phyloP scores from a whole-genome alignment of 2,797 vertebrate genomes.

The Phataginus tricuspis region DNA sequence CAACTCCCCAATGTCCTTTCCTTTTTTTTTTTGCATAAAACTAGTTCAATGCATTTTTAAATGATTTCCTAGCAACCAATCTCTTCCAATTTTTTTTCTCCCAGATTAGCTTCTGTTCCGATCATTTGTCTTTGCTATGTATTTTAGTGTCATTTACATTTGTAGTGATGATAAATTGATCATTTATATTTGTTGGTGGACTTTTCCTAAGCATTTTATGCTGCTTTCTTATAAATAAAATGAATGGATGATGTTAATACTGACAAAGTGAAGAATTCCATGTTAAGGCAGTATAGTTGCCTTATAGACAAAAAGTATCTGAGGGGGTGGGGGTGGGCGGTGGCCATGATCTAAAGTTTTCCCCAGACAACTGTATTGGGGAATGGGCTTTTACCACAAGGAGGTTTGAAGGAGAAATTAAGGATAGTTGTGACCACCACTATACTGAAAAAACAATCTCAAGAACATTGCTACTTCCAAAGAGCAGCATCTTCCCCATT shows the following conservation, averaged over 20 bases:
- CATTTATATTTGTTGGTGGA: background rate
- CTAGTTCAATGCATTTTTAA: background rate
- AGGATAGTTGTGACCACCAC: background rate
- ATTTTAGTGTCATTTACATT: background rate
- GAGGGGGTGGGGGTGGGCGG: background rate
- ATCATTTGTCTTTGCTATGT: background rate
- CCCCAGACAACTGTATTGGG: background rate
- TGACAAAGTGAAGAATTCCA: background rate
- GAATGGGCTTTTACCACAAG: background rate
- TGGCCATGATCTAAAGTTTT: background rate
- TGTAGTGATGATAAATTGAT: background rate
- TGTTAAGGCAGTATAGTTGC: background rate
- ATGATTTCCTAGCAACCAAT: background rate
- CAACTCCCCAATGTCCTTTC: background rate
- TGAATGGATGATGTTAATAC: background rate
- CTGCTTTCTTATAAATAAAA: background rate
- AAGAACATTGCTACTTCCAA: background rate
- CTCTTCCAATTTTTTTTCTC: background rate
- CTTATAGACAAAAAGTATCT: background rate
- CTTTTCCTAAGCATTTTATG: background rate
- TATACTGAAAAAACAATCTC: background rate
- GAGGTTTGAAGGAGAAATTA: background rate
- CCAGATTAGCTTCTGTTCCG: background rate
- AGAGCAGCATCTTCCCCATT: fast-evolving
- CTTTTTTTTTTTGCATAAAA: background rate